These are phyloP conservation scores for Aphidoletes aphidimyza DNA, from an alignment of 2,888 invertebrate genomes.

Conservation along the genomic window DNA sequence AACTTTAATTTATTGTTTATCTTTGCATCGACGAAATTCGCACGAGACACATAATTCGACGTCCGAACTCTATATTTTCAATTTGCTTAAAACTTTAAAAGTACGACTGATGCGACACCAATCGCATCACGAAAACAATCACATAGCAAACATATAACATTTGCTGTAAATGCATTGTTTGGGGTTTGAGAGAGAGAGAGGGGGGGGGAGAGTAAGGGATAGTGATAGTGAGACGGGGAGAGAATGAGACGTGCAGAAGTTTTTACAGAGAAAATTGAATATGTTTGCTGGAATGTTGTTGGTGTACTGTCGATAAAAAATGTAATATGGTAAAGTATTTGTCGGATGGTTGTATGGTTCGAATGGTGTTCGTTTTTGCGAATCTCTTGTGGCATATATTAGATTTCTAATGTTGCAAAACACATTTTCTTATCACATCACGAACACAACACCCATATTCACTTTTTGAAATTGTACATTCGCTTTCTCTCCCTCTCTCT, in stretches of 20 bases:
- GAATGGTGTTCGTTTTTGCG: constrained; percentile 5
- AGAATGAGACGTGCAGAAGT: not conserved
- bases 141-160: not conserved
- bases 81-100: constrained; percentile 33
- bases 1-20: constrained; percentile 49
- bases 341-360: not conserved
- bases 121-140: constrained; percentile 35
- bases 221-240: too few species aligned
- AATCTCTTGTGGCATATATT: constrained; percentile 44
- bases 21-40: not conserved
- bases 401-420: constrained; percentile 46
- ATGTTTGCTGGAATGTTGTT: not conserved
- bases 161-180: not conserved
- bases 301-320: constrained; percentile 26
- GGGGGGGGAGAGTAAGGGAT: too few species aligned
- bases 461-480: constrained; percentile 9
- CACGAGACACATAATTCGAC: constrained; percentile 7
- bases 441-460: constrained; percentile 29
- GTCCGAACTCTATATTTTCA: constrained; percentile 23
- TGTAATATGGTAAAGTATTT: constrained; percentile 36
- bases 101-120: constrained; percentile 21
- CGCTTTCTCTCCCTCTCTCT: not conserved
- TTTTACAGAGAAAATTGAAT: constrained; percentile 31
- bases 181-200: too few species aligned
- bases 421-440: constrained; percentile 39